Evolutionary conservation across 1,140 invertebrate genomes (phyloP), one percentile per base, ranked within the genome.

Genomic region (Drosophila carrolli): DNA sequence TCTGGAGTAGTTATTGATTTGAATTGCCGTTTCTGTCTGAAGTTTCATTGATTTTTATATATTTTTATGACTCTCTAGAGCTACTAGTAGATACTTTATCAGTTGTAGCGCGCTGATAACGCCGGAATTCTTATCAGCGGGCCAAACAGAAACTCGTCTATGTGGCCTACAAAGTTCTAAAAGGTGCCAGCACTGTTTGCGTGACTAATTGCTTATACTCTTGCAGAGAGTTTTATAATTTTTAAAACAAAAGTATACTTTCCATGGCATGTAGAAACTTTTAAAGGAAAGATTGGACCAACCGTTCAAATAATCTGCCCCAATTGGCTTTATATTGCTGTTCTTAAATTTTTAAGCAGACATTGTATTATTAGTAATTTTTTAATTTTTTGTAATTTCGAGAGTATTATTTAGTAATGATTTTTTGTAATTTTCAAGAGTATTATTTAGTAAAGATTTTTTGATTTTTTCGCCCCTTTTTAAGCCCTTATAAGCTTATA

Each of bases 21-120:
- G 67, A 89, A 86, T 88, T 88, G 84, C 66, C 27, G 43, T 86
- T 53, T 75, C 79, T 86, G 84, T 80, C 74, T 57, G 46, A 37
- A 57, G 63, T 63, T 77, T 65, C 75, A 83, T 89, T 79, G 83
- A 80, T 79, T 79, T 85, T 76, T 86, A 83, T 85, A 77, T 81
- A 75, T 79, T 63, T 84, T 81, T 81, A 68, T 50, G 47, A 32
- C 46, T 51, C 78, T 58, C 44, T 43, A 43, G 23, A 59, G 56
- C 58, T 65, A 67, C 60, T 67, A 57, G 29, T 16, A 46, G 68
- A 56, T 50, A 51, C 54, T 9, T 55, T 86, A 86, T 86, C 83
- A 80, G 65, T 43, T 37, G n/a, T 14, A 29, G 60, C 6, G 5
- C 3, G 4, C 59, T 74, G 83, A 89, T 86, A 80, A 75, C 16